Evolutionary conservation across 2,113 vertebrate species (phyloP).

Genomic region (Gorsachius goisagi): DNA sequence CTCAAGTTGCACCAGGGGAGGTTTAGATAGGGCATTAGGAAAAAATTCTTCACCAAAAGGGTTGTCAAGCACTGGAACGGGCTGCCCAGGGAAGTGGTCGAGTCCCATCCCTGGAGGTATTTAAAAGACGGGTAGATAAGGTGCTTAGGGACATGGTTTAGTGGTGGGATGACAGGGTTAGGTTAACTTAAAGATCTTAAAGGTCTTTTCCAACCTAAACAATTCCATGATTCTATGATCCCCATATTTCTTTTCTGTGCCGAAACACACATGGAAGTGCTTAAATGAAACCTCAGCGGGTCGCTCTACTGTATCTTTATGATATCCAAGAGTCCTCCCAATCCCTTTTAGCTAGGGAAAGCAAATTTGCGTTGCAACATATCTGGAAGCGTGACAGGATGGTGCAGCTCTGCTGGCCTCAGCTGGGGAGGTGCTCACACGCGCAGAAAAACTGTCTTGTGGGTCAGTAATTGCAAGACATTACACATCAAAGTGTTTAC

Average conservation of each 20-base stretch:
- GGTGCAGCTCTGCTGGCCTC: not conserved
- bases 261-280: accelerated
- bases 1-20: too few relatives aligned
- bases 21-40: too few relatives aligned
- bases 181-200: too few relatives aligned
- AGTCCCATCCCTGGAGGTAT: too few relatives aligned
- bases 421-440: not conserved
- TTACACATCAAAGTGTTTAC: not conserved
- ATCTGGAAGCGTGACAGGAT: not conserved
- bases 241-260: not conserved
- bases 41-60: too few relatives aligned
- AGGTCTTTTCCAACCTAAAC: too few relatives aligned
- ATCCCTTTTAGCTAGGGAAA: not conserved
- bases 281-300: not conserved
- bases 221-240: too few relatives aligned
- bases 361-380: not conserved
- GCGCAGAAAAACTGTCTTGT: not conserved
- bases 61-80: too few relatives aligned
- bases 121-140: too few relatives aligned
- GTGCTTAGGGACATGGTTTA: too few relatives aligned
- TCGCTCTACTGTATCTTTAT: accelerated
- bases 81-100: too few relatives aligned
- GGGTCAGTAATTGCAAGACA: not conserved
- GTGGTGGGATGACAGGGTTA: too few relatives aligned
- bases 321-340: accelerated